Evolutionary conservation across 2,888 invertebrate genomes (phyloP).

Genomic region (Hydropsyche betteni): DNA sequence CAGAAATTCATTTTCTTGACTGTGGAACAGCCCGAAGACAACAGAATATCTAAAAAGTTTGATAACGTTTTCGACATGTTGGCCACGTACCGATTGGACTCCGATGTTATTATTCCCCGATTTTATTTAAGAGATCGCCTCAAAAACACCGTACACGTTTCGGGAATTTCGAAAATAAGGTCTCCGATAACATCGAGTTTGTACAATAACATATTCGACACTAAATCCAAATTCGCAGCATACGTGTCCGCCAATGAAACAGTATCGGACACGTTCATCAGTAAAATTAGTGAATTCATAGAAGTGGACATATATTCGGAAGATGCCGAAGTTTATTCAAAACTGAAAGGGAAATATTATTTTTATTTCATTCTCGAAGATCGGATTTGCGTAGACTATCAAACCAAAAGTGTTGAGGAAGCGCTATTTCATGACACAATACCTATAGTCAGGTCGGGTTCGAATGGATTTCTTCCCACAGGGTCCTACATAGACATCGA

Average conservation of each 20-base stretch:
- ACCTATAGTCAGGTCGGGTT: constrained; percentile 55
- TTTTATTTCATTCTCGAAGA: constrained; percentile 76
- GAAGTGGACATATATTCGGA: constrained; percentile 70
- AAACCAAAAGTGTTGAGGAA: constrained; percentile 72
- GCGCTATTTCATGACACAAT: constrained; percentile 61
- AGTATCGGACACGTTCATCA: constrained; percentile 59
- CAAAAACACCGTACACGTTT: constrained; percentile 55
- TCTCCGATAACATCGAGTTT: too few relatives aligned
- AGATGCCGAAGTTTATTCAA: constrained; percentile 62
- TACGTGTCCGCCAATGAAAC: constrained; percentile 63
- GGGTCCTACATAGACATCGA: constrained; percentile 73
- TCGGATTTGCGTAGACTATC: constrained; percentile 73
- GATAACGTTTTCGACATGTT: constrained; percentile 65
- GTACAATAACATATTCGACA: background rate
- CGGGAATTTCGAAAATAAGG: background rate
- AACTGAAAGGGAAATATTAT: constrained; percentile 66
- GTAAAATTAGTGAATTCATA: constrained; percentile 66
- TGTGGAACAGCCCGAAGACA: constrained; percentile 59
- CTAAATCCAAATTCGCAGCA: constrained; percentile 63
- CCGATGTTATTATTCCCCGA: constrained; percentile 63
- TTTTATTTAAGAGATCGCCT: constrained; percentile 55
- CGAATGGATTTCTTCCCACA: constrained; percentile 62
- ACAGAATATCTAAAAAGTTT: constrained; percentile 51
- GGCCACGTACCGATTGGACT: constrained; percentile 66
- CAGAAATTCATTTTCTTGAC: constrained; percentile 65